Evolutionary conservation across 2,113 vertebrate species (phyloP).

Genomic region (Lasiurus borealis): DNA sequence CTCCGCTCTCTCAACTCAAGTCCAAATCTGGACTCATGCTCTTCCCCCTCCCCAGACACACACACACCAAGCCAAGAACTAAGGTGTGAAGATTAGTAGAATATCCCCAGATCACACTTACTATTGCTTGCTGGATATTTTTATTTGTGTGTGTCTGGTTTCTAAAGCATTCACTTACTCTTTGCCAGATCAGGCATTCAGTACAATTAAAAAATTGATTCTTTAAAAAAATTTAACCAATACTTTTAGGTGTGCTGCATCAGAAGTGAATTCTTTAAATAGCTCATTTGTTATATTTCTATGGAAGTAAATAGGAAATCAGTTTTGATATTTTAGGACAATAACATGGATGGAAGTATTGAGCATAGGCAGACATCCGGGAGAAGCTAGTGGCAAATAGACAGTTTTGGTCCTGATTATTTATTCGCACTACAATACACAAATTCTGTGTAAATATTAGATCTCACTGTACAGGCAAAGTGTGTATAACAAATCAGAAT

Average conservation of each 20-base stretch:
- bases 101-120: background rate
- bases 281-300: background rate
- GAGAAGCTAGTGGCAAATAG: background rate
- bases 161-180: background rate
- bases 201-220: background rate
- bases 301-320: background rate
- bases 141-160: background rate
- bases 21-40: background rate
- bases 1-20: background rate
- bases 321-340: constrained; percentile 6
- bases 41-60: too few species aligned
- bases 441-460: constrained; percentile 12
- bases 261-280: background rate
- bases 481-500: too few species aligned
- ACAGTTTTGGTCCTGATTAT: background rate
- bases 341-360: background rate
- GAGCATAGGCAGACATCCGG: background rate
- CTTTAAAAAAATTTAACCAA: background rate
- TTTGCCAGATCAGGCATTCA: background rate
- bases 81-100: background rate
- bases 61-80: background rate
- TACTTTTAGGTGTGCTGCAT: background rate
- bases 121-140: background rate
- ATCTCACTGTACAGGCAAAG: background rate
- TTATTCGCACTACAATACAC: background rate